Percentiles rank a stretch among this genome's conserved stretches.
phyloP scores from a whole-genome alignment of 2,113 vertebrate species.

The Poeciliopsis prolifica region DNA sequence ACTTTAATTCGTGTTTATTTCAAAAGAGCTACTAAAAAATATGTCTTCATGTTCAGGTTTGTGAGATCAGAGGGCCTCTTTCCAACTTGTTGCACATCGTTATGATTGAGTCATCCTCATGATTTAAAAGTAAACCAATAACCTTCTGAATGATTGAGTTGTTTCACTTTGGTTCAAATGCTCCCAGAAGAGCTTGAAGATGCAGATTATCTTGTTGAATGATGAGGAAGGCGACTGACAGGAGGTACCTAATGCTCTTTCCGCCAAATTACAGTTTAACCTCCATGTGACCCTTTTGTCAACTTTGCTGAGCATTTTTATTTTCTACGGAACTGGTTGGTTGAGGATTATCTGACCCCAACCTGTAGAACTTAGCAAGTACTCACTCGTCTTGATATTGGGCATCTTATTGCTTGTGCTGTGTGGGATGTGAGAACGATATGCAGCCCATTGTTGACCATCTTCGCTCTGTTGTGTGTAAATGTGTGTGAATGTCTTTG shows the following conservation, averaged over 20 bases:
- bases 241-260: slow-evolving; percentile 39
- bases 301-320: slow-evolving; percentile 34
- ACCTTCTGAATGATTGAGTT: not conserved
- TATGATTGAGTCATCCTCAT: not conserved
- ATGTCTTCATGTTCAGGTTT: not conserved
- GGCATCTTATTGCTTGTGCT: slow-evolving; percentile 61
- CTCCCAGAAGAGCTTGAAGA: not conserved
- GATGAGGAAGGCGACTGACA: slow-evolving; percentile 32
- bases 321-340: slow-evolving; percentile 22
- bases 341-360: slow-evolving; percentile 50
- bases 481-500: slow-evolving; percentile 44
- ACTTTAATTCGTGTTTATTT: not conserved
- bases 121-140: not conserved
- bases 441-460: slow-evolving; percentile 64
- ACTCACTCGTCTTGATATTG: slow-evolving; percentile 62
- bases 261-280: slow-evolving; percentile 31
- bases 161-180: not conserved
- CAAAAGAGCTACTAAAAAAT: not conserved
- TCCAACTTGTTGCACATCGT: not conserved
- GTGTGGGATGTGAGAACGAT: slow-evolving; percentile 66
- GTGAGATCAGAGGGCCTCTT: not conserved
- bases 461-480: slow-evolving; percentile 24
- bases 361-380: slow-evolving; percentile 56
- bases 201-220: slow-evolving; percentile 11
- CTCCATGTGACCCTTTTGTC: slow-evolving; percentile 68